Conservation (phyloP, 2,113 vertebrate species). For the Herpailurus yagouaroundi region DNA sequence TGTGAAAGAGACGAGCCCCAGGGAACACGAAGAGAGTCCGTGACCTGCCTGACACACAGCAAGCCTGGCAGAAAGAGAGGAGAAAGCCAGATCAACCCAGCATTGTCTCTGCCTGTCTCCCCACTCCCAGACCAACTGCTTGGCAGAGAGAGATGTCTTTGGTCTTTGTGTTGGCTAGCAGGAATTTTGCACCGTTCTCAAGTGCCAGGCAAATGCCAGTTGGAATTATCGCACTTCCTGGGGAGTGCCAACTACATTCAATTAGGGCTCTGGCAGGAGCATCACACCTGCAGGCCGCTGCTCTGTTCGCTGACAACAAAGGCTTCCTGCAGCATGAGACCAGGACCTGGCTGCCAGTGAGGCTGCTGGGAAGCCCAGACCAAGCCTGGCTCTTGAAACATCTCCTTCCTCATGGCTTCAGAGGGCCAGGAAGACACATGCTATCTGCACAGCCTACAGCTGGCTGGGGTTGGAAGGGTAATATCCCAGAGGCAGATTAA, state of each 20-base stretch:
- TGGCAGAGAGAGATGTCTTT: not conserved
- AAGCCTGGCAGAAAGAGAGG: not conserved
- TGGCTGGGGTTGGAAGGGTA: not conserved
- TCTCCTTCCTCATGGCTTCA: not conserved
- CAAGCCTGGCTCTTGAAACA: not conserved
- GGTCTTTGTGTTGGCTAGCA: not conserved
- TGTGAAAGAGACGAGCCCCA: fast-evolving
- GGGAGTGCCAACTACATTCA: constrained; percentile 44
- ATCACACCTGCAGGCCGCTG: not conserved
- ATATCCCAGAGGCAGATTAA: not conserved
- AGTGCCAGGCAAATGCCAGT: constrained; percentile 58
- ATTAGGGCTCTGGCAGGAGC: not conserved
- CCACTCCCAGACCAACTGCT: not conserved
- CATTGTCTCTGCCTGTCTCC: not conserved
- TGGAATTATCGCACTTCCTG: constrained; percentile 42
- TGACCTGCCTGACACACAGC: not conserved
- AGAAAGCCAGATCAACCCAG: not conserved
- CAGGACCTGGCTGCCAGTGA: not conserved
- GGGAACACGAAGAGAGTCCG: not conserved
- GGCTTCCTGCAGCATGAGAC: not conserved
- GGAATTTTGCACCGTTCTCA: constrained; percentile 36
- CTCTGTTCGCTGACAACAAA: not conserved
- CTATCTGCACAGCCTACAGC: not conserved
- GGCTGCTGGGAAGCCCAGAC: not conserved
- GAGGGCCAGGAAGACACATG: not conserved